phyloP scores from a whole-genome alignment of 2,888 invertebrate genomes.

The Saturnia japonica region DNA sequence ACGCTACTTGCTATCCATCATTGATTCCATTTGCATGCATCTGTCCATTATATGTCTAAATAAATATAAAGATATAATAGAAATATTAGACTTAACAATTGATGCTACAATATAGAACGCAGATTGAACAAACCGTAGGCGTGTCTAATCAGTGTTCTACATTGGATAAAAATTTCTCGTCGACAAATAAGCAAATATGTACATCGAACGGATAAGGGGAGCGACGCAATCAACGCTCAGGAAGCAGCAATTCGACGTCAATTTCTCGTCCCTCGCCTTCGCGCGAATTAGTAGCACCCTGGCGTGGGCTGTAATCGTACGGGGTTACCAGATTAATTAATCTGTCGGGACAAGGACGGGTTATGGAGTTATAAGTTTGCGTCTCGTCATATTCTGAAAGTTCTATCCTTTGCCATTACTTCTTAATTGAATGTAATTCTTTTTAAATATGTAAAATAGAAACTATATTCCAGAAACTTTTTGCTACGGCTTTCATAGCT shows the following conservation, averaged over 20 bases:
- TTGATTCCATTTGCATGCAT: too few relatives aligned
- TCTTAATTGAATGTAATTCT: background rate
- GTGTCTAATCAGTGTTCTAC: conserved; percentile 12
- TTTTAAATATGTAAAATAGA: background rate
- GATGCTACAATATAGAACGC: background rate
- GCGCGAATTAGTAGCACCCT: conserved; percentile 41
- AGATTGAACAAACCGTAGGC: conserved; percentile 9
- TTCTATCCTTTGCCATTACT: background rate
- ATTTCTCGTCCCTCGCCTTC: conserved; percentile 53
- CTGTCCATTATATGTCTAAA: too few relatives aligned
- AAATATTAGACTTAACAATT: background rate
- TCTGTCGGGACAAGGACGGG: background rate
- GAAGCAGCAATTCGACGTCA: conserved; percentile 66
- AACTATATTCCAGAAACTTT: background rate
- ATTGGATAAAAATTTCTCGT: conserved; percentile 44
- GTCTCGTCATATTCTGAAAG: background rate
- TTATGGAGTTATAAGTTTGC: background rate
- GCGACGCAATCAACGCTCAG: conserved; percentile 62
- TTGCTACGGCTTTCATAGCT: background rate
- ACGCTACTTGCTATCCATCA: too few relatives aligned
- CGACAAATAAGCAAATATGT: conserved; percentile 49
- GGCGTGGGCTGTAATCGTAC: conserved; percentile 24
- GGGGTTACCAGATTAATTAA: conserved; percentile 12
- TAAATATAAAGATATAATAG: too few relatives aligned
- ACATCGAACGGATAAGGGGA: conserved; percentile 52